Evolutionary conservation across 2,888 invertebrate genomes (phyloP).

Genomic region (Hypselothyrea guttata): DNA sequence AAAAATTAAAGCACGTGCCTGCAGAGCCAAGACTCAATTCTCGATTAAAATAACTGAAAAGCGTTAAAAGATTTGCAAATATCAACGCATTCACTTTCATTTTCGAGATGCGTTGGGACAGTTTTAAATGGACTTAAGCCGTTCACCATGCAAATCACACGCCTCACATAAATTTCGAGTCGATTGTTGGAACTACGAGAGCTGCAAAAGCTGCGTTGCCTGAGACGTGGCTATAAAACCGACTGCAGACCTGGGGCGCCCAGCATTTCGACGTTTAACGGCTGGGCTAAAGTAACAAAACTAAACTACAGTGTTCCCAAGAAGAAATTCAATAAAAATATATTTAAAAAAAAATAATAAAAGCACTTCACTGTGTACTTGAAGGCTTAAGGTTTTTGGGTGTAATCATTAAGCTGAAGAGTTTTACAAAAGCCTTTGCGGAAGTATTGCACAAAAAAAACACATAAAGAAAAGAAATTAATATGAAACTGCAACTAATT

Average conservation of each 20-base stretch:
- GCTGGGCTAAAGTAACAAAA: constrained; percentile 42
- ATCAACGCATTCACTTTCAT: constrained; percentile 67
- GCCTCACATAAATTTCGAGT: constrained; percentile 65
- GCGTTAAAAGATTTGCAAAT: constrained; percentile 38
- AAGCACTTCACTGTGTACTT: constrained; percentile 27
- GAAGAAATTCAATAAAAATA: constrained; percentile 13
- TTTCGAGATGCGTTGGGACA: constrained; percentile 64
- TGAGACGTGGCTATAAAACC: constrained; percentile 57
- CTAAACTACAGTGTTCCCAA: constrained; percentile 20
- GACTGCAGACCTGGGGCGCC: constrained; percentile 57
- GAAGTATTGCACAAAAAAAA: constrained; percentile 44
- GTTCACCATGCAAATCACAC: constrained; percentile 50
- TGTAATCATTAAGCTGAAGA: constrained; percentile 17
- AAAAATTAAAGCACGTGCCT: constrained; percentile 65
- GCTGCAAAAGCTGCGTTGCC: constrained; percentile 33
- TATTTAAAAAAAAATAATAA: constrained; percentile 5
- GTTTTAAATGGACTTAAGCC: constrained; percentile 35
- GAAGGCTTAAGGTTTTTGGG: constrained; percentile 16
- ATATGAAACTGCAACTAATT: constrained; percentile 65
- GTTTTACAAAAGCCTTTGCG: constrained; percentile 30
- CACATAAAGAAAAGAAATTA: constrained; percentile 12
- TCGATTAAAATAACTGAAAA: constrained; percentile 27
- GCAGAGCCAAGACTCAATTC: constrained; percentile 56
- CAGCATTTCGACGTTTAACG: constrained; percentile 67
- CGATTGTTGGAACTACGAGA: constrained; percentile 31